Base-by-base conservation (phyloP, 2,797 vertebrate species). In the Malacoraja senta region DNA sequence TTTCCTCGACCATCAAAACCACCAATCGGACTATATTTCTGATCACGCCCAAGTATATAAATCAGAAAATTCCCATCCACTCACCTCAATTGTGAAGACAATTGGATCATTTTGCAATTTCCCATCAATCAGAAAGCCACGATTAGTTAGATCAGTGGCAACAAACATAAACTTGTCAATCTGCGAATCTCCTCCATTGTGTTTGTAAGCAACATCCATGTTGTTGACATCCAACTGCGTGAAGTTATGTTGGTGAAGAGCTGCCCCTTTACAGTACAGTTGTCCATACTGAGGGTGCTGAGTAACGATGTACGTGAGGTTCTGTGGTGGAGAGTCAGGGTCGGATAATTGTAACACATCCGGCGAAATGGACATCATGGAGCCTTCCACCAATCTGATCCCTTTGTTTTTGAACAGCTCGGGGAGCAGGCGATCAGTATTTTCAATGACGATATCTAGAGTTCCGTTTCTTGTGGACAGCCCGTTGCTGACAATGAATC, bases 401-500 rank as follows among this genome's bases (percentile, higher is more conserved):
- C 97, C 98, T 15, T 24, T 93, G 94, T 98, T 99, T 93, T 94
- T 96, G 93, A 95, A 95, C 26, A 99, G 94, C 0, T 96, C 96
- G 0, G 99, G 99, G 78, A 98, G 96, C 94, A 97, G 94, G 71
- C 95, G 96, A 94, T 99, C 98, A 35, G 95, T 95, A 93, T 96
- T 95, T 93, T 98, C 97, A 95, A 99, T 95, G 0, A 71, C 58
- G 90, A 99, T 96, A 94, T 96, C 96, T 94, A 99, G 95, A 65
- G 96, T 96, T 76, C 98, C 98, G 0, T 97, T 97, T 90, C 96
- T 97, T 93, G 96, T 98, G 44, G 94, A 96, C 95, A 97, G 95
- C 44, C 98, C 98, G 0, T 99, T 99, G 95, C 98, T 99, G 94
- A 99, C 93, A 91, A 98, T 94, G 96, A 99, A 99, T 97, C 99